Evolutionary conservation across 2,113 vertebrate genomes (phyloP), one percentile per base, ranked within the genome.

Genomic region (Rhadina sibilatrix): DNA sequence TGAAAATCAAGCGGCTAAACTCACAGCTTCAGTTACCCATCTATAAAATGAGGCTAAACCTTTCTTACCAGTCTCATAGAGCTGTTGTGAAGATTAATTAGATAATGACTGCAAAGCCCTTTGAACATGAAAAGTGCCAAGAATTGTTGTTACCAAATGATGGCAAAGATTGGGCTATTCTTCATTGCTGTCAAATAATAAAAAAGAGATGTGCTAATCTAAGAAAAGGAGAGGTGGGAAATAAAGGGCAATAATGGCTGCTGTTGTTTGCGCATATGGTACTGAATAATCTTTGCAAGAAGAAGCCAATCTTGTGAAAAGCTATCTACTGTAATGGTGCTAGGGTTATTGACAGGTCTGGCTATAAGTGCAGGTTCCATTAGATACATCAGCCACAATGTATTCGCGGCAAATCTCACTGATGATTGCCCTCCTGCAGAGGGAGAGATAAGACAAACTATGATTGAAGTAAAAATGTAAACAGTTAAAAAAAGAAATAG

Each of bases 381-480:
- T 97, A 97, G 96, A 96, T 97, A 96, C 97, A 97, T 97, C 97
- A 97, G 96, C 81, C 84, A 46, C 94, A 94, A 96, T 97, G 96
- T 97, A 97, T 97, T 97, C 96, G 76, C 72, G 37, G 96, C 96
- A 96, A 96, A 97, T 97, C 96, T 97, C 97, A 89, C 94, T 94
- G 97, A 97, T 97, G 97, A 97, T 97, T 97, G 97, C 97, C 97
- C 97, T 97, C 97, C 97, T 96, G 97, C 97, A 95, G 97, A 96
- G 97, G 91, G 93, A 97, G 95, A 96, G 97, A 97, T 97, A 97
- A 97, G 97, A 97, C 97, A 97, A 97, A 97, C 97, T 97, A 97
- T 97, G 97, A 97, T 97, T 97, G 97, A 97, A 96, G 94, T 92
- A 97, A 97, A 97, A 97, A 96, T 97, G 97, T 97, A 97, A 97